A percentile compares a stretch with the other conserved stretches of the same genome.
These are phyloP conservation scores for Caenorhabditis sp. DNA, from an alignment of 2,888 invertebrate genomes.

Conservation along the genomic window DNA sequence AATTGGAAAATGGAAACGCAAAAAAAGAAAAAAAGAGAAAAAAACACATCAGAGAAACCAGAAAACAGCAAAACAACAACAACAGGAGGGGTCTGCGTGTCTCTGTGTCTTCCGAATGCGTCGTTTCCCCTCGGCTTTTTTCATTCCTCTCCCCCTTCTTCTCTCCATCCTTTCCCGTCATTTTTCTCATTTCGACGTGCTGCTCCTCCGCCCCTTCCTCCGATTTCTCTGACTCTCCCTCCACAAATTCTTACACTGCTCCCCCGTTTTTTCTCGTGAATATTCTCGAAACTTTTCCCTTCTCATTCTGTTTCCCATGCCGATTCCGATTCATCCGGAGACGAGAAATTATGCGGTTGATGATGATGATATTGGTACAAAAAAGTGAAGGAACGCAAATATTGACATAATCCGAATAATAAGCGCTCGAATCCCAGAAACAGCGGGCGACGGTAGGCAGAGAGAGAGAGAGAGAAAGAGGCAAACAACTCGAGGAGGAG, in stretches of 20 bases:
- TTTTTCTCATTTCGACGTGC: conserved; percentile 1
- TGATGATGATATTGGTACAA: conserved; percentile 28
- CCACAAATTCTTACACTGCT: conserved; percentile 14
- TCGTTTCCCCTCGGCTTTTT: not conserved
- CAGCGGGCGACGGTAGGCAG: too few relatives aligned
- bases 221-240: not conserved
- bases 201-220: too few relatives aligned
- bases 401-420: conserved; percentile 48
- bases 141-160: not conserved
- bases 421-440: conserved; percentile 23
- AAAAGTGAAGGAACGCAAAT: conserved; percentile 36
- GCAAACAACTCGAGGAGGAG: conserved; percentile 9
- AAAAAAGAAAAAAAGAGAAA: conserved; percentile 24
- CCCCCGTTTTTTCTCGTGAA: conserved; percentile 5
- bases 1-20: too few relatives aligned
- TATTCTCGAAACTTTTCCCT: conserved; percentile 1
- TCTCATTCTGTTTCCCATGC: too few relatives aligned
- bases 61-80: conserved; percentile 9
- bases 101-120: conserved; percentile 11
- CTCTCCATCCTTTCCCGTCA: conserved; percentile 11
- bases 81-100: conserved; percentile 1
- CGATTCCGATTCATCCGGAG: too few relatives aligned
- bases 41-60: not conserved
- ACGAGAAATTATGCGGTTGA: conserved; percentile 12
- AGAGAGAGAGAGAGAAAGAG: too few relatives aligned